Base-by-base conservation (phyloP, 2,797 vertebrate genomes). In the Sebastolobus altivelis region DNA sequence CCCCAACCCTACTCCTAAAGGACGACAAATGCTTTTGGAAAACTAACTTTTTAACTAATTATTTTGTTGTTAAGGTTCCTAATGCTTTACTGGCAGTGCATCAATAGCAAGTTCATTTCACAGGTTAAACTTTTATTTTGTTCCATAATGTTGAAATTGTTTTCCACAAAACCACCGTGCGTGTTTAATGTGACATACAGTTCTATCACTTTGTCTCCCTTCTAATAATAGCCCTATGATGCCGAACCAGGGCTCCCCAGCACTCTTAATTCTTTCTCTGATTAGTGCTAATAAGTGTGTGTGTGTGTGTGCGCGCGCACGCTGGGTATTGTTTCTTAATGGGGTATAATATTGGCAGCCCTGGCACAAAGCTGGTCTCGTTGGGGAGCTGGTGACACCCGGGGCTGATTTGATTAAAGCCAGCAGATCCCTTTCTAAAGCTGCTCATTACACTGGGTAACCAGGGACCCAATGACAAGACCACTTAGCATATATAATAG, bases 371-470 rank as follows among this genome's bases (percentile, higher is more conserved):
- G 82, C 86, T 79, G 73, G 87, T 81, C 72, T 89, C 83, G 6
- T 65, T 60, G 80, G 92, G 85, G 88, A 89, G 80, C 75, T 79
- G 75, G 68, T 79, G 80, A 83, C 79, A 82, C 83, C 78, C n/a
- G 37, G 74, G 69, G 87, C 84, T 90, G 88, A 93, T 91, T 92
- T 94, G 84, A 93, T 94, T 94, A 92, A 93, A 89, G 80, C 83
- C 82, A 85, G 72, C 80, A 84, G 88, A 90, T 91, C 84, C 65
- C 61, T 78, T 84, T 87, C 82, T 83, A 85, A 88, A 84, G 80
- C 88, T 89, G 75, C 88, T 92, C 79, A 93, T 93, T 93, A 92
- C 65, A 82, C 52, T 1, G 31, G 63, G 72, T 82, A 81, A 77
- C 80, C 31, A 65, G 86, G 83, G 88, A 86, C 83, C 72, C 40